phyloP scores from a whole-genome alignment of 2,113 vertebrate genomes.

The Sander vitreus region DNA sequence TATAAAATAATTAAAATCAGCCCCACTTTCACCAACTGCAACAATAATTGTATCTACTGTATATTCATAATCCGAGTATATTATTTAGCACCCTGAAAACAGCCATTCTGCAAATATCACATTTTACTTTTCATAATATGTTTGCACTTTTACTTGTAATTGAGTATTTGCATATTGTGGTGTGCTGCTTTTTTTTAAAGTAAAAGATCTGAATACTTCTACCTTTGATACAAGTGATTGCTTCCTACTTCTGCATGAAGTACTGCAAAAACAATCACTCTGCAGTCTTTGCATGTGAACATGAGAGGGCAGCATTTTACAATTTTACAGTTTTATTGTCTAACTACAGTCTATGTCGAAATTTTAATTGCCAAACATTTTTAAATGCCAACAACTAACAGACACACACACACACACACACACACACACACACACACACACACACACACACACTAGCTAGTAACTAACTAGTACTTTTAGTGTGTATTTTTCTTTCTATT shows the following conservation, averaged over 20 bases:
- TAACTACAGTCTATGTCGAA: neutral
- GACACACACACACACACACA: too few species aligned
- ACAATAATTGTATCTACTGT: neutral
- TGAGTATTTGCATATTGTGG: neutral
- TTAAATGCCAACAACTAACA: neutral
- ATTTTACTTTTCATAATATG: neutral
- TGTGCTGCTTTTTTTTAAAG: neutral
- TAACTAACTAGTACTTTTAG: too few species aligned
- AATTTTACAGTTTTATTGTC: neutral
- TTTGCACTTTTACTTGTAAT: too few species aligned
- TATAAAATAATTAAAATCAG: neutral
- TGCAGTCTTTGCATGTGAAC: conserved; percentile 20
- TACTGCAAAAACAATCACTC: neutral
- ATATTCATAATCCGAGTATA: neutral
- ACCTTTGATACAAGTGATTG: neutral
- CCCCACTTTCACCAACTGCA: neutral
- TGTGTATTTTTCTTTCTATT: too few species aligned
- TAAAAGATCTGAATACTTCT: neutral
- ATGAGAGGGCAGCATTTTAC: conserved; percentile 55
- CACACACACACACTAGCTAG: too few species aligned
- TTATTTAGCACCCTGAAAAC: neutral
- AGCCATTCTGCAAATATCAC: neutral
- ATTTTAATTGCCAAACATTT: neutral
- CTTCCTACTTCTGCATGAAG: neutral
- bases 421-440: too few species aligned